phyloP scores from a whole-genome alignment of 2,113 vertebrate genomes.

The Channa argus region DNA sequence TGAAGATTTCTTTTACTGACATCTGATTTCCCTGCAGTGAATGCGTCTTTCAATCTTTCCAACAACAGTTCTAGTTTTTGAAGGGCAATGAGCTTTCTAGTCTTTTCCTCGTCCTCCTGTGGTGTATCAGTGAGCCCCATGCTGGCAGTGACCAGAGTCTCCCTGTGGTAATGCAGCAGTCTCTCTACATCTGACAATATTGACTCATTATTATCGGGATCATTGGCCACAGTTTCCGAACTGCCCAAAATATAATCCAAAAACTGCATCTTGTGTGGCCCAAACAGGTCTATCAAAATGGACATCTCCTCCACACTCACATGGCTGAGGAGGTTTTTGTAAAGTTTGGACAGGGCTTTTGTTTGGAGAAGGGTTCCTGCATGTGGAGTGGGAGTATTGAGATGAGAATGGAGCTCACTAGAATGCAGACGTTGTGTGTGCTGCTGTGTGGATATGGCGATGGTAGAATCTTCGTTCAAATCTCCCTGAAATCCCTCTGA shows the following conservation, averaged over 20 bases:
- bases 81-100: slow-evolving; percentile 60
- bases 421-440: slow-evolving; percentile 4
- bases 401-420: background rate
- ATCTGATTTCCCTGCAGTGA: slow-evolving; percentile 60
- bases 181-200: slow-evolving; percentile 71
- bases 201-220: slow-evolving; percentile 54
- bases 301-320: slow-evolving; percentile 53
- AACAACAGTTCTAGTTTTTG: slow-evolving; percentile 79
- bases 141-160: slow-evolving; percentile 34
- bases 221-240: slow-evolving; percentile 15
- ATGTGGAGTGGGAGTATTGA: background rate
- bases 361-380: slow-evolving; percentile 30
- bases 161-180: slow-evolving; percentile 68
- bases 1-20: slow-evolving; percentile 51
- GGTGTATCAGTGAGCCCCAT: slow-evolving; percentile 14
- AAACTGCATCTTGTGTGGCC: slow-evolving; percentile 75
- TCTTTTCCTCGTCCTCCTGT: slow-evolving; percentile 57
- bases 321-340: slow-evolving; percentile 62
- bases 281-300: slow-evolving; percentile 66
- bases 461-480: background rate
- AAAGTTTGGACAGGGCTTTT: slow-evolving; percentile 47
- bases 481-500: background rate
- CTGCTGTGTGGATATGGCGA: slow-evolving; percentile 5
- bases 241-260: slow-evolving; percentile 72
- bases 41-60: slow-evolving; percentile 70